Conservation (phyloP, 2,113 vertebrate genomes). For the Brachypodius melanocephalos region DNA sequence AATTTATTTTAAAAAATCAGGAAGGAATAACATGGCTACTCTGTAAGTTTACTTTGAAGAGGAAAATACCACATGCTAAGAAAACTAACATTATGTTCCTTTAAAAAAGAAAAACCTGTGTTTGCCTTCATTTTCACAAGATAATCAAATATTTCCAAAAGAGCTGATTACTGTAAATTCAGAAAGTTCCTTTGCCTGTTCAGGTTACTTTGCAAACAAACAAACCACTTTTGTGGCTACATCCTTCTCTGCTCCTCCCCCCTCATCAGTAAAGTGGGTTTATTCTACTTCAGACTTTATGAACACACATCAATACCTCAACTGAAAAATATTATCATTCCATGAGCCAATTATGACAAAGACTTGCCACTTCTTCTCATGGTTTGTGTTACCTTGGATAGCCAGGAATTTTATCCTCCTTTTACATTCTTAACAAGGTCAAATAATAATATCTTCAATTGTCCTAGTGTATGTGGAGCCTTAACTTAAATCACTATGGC, state of each 20-base stretch:
- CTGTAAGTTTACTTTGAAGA: background rate
- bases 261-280: background rate
- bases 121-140: background rate
- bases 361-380: background rate
- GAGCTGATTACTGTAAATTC: background rate
- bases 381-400: background rate
- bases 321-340: background rate
- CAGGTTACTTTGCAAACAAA: background rate
- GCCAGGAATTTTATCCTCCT: background rate
- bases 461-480: background rate
- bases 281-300: background rate
- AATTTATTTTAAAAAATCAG: fast-evolving
- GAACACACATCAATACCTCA: background rate
- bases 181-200: background rate
- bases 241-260: background rate
- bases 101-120: background rate
- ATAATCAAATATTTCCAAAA: background rate
- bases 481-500: background rate
- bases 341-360: background rate
- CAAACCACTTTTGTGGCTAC: background rate
- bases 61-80: background rate
- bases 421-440: background rate
- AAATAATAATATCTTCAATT: background rate
- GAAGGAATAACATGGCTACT: background rate
- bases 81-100: background rate